Base-by-base conservation (phyloP, 1,140 invertebrate genomes). In the Calliphora vicina region DNA sequence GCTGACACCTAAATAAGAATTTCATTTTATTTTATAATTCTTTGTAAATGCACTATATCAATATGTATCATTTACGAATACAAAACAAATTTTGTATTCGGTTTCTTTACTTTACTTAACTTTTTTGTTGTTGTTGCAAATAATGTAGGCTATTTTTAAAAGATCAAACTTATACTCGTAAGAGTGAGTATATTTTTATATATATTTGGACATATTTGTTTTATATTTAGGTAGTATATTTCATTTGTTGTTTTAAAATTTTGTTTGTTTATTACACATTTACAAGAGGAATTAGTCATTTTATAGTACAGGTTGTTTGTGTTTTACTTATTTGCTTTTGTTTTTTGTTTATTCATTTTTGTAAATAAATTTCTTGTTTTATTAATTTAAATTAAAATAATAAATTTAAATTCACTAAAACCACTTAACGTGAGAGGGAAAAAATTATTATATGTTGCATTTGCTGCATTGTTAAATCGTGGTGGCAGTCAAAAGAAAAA, bases 401-500 rank as follows among this genome's bases (percentile, higher is more conserved):
- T 29, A 74, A 17, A 29, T 23, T 50, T 4, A 50, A 50, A 67
- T 67, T 67, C 12, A 67, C 20, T 23, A 23, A 67, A 25, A 20
- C n/a, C n/a, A n/a, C n/a, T 23, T 25, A 25, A 23, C 20, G n/a
- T 23, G n/a, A 67, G 4, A 57, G 23, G 61, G 9, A 57, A 57
- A 57, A 13, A 57, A 57, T 57, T n/a, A 57, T 17, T n/a, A 23
- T 8, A 5, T 67, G 2, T 78, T 78, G 72, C 26, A 17, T 27
- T 74, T 74, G 2, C n/a, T 74, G 17, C 2, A 12, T 78, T 23
- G 1, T 35, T n/a, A n/a, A n/a, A n/a, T n/a, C n/a, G n/a, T n/a
- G n/a, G n/a, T 78, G 74, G 74, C 74, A 78, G 74, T 78, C 35
- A 78, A 78, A 78, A 43, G 9, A 78, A 23, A 78, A 23, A 13